These are phyloP conservation scores for Megalurothrips usitatus DNA, from an alignment of 2,888 invertebrate genomes.

Conservation along the genomic window DNA sequence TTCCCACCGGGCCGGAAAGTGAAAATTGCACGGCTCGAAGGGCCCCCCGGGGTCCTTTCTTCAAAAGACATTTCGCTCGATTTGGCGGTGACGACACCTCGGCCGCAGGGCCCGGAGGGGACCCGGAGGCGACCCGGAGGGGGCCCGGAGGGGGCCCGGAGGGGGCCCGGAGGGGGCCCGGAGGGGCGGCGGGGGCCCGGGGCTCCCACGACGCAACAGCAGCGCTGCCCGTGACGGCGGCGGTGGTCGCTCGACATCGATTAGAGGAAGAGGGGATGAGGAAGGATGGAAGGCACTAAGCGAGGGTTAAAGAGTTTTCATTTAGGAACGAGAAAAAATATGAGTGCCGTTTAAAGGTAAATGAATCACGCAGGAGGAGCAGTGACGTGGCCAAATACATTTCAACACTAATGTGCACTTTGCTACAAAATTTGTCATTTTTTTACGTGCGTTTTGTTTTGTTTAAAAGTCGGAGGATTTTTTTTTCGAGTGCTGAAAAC, in stretches of 20 bases:
- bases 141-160: neutral
- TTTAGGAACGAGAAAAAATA: too few relatives aligned
- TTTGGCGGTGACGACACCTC: neutral
- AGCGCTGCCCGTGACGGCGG: neutral
- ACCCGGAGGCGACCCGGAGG: neutral
- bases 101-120: neutral
- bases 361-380: too few relatives aligned
- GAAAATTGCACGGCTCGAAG: too few relatives aligned
- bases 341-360: too few relatives aligned
- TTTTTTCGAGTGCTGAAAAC: neutral
- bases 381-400: too few relatives aligned
- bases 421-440: too few relatives aligned
- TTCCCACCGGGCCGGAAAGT: neutral
- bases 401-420: too few relatives aligned
- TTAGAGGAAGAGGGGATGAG: too few relatives aligned
- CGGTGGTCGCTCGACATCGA: neutral
- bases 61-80: neutral
- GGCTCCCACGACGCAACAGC: neutral
- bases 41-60: neutral
- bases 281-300: too few relatives aligned
- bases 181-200: neutral
- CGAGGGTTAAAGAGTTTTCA: too few relatives aligned
- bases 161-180: neutral
- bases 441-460: too few relatives aligned
- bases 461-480: too few relatives aligned